Evolutionary conservation across 2,113 vertebrate species (phyloP), one percentile per base, ranked within the genome.

Genomic region (Microtus richardsoni): DNA sequence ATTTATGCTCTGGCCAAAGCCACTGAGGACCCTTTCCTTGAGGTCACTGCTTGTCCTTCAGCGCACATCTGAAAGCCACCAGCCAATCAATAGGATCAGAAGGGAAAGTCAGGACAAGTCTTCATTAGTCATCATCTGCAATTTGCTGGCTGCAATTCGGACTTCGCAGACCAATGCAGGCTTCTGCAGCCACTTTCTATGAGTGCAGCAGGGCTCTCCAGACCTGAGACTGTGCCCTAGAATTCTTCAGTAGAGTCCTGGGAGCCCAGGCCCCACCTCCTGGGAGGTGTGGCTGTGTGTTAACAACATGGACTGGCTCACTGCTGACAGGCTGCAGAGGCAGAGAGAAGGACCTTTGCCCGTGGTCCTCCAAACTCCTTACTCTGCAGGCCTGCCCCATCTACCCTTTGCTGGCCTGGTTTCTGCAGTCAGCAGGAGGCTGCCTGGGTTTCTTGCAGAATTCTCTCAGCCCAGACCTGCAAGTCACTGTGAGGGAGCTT

Each of bases 401-500:
- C 36, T 24, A 58, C 77, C 74, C 66, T 36, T 17, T 49, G 75
- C 75, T 58, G 60, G 85, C 74, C 78, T 90, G 84, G 11, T 49
- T 41, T 49, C 33, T 3, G 62, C 49, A 30, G 26, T 88, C 52
- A 52, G 19, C n/a, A 2, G 28, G 62, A 93, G 66, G 71, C 89
- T 95, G 94, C 77, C 78, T 78, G 77, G 66, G 17, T 62, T 54
- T 80, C 60, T 58, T 87, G 78, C 54, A 87, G 89, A 47, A 73
- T 62, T 39, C 22, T 85, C 3, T 79, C 44, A 17, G 58, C 39
- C 58, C 21, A 90, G 90, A 89, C 88, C 92, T 91, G 95, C 97
- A 96, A 91, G 93, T 89, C 90, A 89, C 30, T 22, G 78, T 21
- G 44, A 84, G 60, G 47, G 78, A 90, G 39, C 47, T 74, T 78